A percentile compares a stretch with the other conserved stretches of the same genome.
Conservation (phyloP, 2,888 invertebrate genomes). For the Ectemnius lituratus region DNA sequence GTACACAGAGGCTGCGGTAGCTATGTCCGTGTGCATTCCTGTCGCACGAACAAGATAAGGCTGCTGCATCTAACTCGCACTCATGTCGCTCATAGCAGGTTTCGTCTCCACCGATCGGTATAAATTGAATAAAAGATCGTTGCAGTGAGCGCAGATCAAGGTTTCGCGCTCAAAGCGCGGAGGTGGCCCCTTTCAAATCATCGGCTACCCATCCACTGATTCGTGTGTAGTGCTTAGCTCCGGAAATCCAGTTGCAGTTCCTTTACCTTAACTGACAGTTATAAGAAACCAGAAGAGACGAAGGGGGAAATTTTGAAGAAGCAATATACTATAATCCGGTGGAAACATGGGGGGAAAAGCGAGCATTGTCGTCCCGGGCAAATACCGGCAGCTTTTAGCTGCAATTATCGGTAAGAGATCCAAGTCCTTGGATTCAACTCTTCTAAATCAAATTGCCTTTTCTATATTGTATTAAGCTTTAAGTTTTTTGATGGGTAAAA, state of each 20-base stretch:
- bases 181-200: not conserved
- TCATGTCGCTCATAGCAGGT: slow-evolving; percentile 9
- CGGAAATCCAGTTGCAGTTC: no score
- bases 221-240: not conserved
- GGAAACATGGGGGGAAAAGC: not conserved
- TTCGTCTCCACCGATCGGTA: slow-evolving; percentile 47
- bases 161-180: not conserved
- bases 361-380: slow-evolving; percentile 44
- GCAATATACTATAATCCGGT: not conserved
- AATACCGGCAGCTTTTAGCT: slow-evolving; percentile 57
- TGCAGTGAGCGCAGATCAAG: slow-evolving; percentile 27
- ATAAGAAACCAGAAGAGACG: not conserved
- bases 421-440: no score
- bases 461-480: not conserved
- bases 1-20: slow-evolving; percentile 28
- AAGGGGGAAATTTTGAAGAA: slow-evolving; percentile 62
- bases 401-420: slow-evolving; percentile 52
- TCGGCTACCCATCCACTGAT: not conserved
- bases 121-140: slow-evolving; percentile 61
- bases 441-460: not conserved
- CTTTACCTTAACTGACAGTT: no score
- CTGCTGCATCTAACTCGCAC: slow-evolving; percentile 3
- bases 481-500: no score
- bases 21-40: slow-evolving; percentile 15
- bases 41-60: slow-evolving; percentile 44